Base-by-base conservation (phyloP, 2,797 vertebrate genomes). In the Rhynchonycteris naso region DNA sequence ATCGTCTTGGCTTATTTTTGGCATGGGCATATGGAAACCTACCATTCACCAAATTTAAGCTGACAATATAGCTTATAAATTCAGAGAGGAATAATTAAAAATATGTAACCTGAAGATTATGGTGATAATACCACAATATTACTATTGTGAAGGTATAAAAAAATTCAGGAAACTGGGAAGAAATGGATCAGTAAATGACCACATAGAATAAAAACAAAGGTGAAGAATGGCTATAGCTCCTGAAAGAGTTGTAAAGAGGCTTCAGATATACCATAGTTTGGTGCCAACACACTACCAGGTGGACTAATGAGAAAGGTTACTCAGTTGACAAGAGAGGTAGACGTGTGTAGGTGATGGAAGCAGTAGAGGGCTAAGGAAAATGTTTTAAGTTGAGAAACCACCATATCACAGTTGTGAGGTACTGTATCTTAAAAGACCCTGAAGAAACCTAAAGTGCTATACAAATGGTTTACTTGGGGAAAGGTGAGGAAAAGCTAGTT, bases 401-500 rank as follows among this genome's bases (percentile, higher is more conserved):
- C 4, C 2, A 63, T 50, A 86, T 74, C 50, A 80, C 1, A 84
- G 6, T 7, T 59, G 28, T 52, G 68, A 80, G 50, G 71, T 7
- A 61, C 59, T 10, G 43, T 6, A 81, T 81, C 7, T 63, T 54
- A 54, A 94, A 92, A 52, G 26, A 14, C 59, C 68, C 54, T 63
- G 33, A 58, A 88, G 35, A 56, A 90, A 35, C 28, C 58, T 38
- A 18, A 84, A 30, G 33, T 68, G 56, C 18, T 52, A 58, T 7
- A 90, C 30, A 81, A 75, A 93, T 15, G 38, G 15, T n/a, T 76
- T 87, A 83, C 28, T 76, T 79, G 65, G 26, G 30, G 82, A 79
- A 94, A 94, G 33, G 75, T 18, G n/a, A 19, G 28, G 43, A 87
- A 90, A 82, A 89, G 50, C 33, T 85, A 88, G 43, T 75, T 75